Evolutionary conservation across 2,113 vertebrate genomes (phyloP), one percentile per base, ranked within the genome.

Genomic region (Sturnira hondurensis): DNA sequence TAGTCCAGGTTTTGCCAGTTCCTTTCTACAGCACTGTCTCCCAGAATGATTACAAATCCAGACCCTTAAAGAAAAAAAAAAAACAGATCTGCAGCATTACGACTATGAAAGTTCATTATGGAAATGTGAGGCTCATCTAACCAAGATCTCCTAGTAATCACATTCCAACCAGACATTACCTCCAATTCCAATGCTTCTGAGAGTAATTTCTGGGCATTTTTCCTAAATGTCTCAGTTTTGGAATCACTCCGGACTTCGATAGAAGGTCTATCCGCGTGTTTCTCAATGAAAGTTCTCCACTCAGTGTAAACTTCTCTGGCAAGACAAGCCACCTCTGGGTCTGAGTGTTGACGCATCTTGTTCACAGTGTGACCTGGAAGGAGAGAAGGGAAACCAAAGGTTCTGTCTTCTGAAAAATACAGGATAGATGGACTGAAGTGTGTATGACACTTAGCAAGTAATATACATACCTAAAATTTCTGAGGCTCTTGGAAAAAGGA

Each of bases 191-290:
- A 98, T 43, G 99, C 98, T 97, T 99, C 99, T 74, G 98, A 98
- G 61, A 99, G 98, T 89, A 99, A 98, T 97, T 98, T 99, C 92
- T 97, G 98, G 0, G 99, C 99, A 0, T 99, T 99, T 96, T 97
- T 99, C 92, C 99, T 97, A 89, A 99, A 98, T 28, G 96, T 98
- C 97, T 99, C 99, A 0, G 99, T 99, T 96, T 98, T 99, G 94
- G 99, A 98, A 94, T 99, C 99, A 0, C 99, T 99, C 96, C 98
- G 99, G 61, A 99, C 99, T 98, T 99, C 99, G 90, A 99, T 99
- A 16, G 98, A 98, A 19, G 99, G 99, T 96, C 99, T 99, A 98
- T 99, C 98, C 54, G 98, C 97, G 97, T 99, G 99, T 50, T 99
- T 99, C 97, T 98, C 98, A 47, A 99, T 97, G 97, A 99, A 99